Conservation (phyloP, 1,140 invertebrate species). For the Eubasilissa regina region DNA sequence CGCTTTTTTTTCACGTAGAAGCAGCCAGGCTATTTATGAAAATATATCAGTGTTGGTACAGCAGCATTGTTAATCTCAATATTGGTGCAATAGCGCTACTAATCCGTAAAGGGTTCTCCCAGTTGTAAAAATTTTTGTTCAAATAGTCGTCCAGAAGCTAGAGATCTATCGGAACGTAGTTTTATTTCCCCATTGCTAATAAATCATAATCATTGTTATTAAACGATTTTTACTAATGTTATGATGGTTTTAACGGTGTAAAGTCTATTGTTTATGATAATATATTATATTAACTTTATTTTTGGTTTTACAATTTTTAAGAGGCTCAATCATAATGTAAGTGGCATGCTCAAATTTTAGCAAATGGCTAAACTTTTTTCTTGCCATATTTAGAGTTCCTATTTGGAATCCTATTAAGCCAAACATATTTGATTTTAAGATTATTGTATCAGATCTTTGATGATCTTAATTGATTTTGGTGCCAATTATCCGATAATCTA, state of each 20-base stretch:
- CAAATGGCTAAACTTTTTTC: constrained; percentile 38
- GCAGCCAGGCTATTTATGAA: no score
- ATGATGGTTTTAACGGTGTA: constrained; percentile 9
- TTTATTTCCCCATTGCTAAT: background rate
- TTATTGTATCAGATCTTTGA: background rate
- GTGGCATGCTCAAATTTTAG: constrained; percentile 53
- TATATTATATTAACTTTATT: background rate
- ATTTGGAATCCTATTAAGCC: constrained; percentile 51
- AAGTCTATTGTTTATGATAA: background rate
- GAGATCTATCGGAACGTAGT: no score
- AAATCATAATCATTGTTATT: constrained; percentile 14
- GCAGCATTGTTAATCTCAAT: no score
- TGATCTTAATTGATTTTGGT: background rate
- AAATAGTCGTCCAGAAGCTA: no score
- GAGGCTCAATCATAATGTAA: constrained; percentile 55
- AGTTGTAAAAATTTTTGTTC: no score
- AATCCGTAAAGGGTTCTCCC: no score
- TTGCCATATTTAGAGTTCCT: constrained; percentile 58
- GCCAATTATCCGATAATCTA: constrained; percentile 24
- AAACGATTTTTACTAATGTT: constrained; percentile 28
- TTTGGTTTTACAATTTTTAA: constrained; percentile 31
- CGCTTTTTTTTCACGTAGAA: no score
- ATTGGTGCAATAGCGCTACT: no score
- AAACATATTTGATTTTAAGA: constrained; percentile 51
- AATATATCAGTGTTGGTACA: no score